Conservation (phyloP, 2,113 vertebrate genomes). For the Dromaius novaehollandiae region DNA sequence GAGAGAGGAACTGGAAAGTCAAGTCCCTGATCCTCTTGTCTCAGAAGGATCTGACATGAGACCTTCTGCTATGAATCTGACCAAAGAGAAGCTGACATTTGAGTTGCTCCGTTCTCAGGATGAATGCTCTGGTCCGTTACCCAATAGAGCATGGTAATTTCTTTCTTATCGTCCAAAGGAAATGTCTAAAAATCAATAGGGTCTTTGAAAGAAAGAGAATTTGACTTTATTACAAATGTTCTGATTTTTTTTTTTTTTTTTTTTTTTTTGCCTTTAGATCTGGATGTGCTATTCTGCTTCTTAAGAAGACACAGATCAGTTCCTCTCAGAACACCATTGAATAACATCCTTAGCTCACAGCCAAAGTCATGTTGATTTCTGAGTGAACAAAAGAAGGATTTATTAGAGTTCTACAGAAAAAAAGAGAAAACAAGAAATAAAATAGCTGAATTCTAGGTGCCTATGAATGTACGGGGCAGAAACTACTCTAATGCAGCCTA, state of each 20-base stretch:
- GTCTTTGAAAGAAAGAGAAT: not conserved
- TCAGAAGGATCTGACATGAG: not conserved
- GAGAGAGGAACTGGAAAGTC: not conserved
- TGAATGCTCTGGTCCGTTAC: not conserved
- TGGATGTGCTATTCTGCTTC: not conserved
- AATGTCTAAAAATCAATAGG: not conserved
- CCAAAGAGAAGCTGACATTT: not conserved
- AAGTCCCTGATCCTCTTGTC: not conserved
- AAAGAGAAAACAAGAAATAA: not conserved
- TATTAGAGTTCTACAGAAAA: not conserved
- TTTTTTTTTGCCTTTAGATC: not conserved
- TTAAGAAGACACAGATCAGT: not conserved
- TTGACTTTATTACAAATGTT: not conserved
- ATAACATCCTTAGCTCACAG: not conserved
- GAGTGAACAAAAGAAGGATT: slow-evolving; percentile 45
- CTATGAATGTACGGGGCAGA: not conserved
- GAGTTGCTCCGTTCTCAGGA: not conserved
- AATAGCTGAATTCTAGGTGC: not conserved
- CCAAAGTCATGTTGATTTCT: not conserved
- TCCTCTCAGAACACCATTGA: not conserved
- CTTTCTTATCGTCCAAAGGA: not conserved
- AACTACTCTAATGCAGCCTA: not conserved
- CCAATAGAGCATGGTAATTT: not conserved
- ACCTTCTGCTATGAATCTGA: not conserved
- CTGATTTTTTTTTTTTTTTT: not conserved